Percentiles rank a stretch among this genome's conserved stretches.
These are phyloP conservation scores for Xenentodon cancila DNA, from an alignment of 2,797 vertebrate species.

Conservation along the genomic window DNA sequence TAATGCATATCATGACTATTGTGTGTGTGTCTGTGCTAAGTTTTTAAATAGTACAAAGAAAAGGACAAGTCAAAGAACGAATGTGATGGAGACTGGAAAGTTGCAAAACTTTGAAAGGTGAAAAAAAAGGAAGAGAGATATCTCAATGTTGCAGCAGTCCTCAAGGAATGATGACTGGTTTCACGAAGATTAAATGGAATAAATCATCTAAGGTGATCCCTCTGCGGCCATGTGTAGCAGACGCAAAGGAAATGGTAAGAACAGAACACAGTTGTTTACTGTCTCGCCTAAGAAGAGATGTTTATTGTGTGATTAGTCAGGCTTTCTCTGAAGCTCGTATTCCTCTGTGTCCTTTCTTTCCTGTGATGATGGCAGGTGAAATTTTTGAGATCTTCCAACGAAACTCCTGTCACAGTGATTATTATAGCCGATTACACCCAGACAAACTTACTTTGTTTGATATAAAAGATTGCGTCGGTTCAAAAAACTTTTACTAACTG, in stretches of 20 bases:
- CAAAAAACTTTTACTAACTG: constrained; percentile 21
- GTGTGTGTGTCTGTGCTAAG: constrained; percentile 1
- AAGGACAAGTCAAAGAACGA: constrained; percentile 7
- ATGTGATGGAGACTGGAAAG: constrained; percentile 14
- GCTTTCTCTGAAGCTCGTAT: constrained; percentile 43
- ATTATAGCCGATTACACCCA: constrained; percentile 6
- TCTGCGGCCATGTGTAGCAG: constrained; percentile 37
- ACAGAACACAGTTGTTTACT: constrained; percentile 49
- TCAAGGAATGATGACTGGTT: constrained; percentile 4
- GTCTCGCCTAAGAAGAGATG: constrained; percentile 7
- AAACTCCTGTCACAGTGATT: constrained; percentile 3
- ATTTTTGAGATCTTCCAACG: constrained; percentile 17
- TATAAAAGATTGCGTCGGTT: background rate
- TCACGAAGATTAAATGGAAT: constrained; percentile 56
- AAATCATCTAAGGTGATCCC: constrained; percentile 59
- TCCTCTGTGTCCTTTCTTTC: constrained; percentile 25
- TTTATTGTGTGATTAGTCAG: constrained; percentile 22
- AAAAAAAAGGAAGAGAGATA: constrained; percentile 2
- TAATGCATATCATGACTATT: constrained; percentile 1
- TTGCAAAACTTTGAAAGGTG: constrained; percentile 29
- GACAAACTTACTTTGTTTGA: constrained; percentile 22
- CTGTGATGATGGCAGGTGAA: constrained; percentile 32
- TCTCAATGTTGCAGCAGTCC: background rate
- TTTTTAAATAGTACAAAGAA: constrained; percentile 27
- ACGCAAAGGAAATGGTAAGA: constrained; percentile 28